Conservation (phyloP, 1,140 invertebrate genomes). For the Anthonomus grandis region DNA sequence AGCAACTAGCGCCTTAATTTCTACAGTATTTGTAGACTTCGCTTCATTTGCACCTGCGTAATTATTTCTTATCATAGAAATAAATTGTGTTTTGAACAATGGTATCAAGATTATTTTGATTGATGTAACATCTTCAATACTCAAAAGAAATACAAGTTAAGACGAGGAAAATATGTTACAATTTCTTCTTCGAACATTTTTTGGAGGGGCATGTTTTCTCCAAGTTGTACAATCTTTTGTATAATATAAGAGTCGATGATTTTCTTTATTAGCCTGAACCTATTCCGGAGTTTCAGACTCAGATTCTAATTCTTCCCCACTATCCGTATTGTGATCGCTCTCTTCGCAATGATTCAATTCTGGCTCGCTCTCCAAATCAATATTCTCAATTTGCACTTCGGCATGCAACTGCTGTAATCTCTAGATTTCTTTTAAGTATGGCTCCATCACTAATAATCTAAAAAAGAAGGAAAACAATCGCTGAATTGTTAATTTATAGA, state of each 20-base stretch:
- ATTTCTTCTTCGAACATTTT: not conserved
- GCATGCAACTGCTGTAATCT: not conserved
- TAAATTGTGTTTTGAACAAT: too few relatives aligned
- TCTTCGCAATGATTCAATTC: not conserved
- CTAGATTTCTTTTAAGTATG: not conserved
- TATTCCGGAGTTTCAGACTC: not conserved
- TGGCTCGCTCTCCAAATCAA: not conserved
- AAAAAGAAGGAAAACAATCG: not conserved
- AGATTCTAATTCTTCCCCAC: not conserved
- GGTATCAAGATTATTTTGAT: too few relatives aligned
- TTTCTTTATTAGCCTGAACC: not conserved
- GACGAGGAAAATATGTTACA: not conserved
- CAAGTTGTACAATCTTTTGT: not conserved
- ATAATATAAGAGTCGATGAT: not conserved
- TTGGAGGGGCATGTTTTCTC: not conserved
- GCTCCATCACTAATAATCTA: not conserved
- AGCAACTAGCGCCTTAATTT: constrained; percentile 11
- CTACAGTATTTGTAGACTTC: constrained; percentile 1
- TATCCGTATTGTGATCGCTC: too few relatives aligned
- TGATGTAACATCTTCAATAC: not conserved
- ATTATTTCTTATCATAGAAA: too few relatives aligned
- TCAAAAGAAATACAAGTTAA: not conserved
- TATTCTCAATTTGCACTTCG: not conserved
- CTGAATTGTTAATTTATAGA: constrained; percentile 20
- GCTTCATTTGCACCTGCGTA: too few relatives aligned